These are phyloP conservation scores for Drosophila sproati DNA, from an alignment of 1,140 invertebrate genomes.

Conservation along the genomic window DNA sequence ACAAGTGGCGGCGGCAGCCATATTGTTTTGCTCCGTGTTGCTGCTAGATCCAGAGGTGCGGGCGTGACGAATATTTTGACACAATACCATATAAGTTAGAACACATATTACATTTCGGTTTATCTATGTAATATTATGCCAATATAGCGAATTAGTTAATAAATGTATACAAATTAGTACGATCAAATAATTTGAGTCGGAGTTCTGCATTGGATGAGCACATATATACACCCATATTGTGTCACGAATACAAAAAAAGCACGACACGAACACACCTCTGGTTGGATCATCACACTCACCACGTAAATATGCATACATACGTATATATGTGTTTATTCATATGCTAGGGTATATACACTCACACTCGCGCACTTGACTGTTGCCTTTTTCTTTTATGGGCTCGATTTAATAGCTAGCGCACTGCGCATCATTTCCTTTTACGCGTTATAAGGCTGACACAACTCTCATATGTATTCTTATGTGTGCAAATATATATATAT, in stretches of 20 bases:
- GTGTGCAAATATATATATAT: conserved; percentile 13
- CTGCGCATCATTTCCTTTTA: conserved; percentile 38
- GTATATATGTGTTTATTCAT: conserved; percentile 39
- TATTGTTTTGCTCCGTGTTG: conserved; percentile 62
- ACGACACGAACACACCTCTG: conserved; percentile 50
- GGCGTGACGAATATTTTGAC: conserved; percentile 48
- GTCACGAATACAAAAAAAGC: conserved; percentile 41
- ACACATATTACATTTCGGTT: conserved; percentile 15
- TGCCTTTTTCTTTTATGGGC: conserved; percentile 47
- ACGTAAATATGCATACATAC: conserved; percentile 46
- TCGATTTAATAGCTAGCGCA: conserved; percentile 40
- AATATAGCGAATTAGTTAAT: background rate
- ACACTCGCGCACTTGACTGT: conserved; percentile 42
- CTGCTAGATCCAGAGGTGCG: conserved; percentile 48
- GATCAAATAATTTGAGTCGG: background rate
- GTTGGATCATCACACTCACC: conserved; percentile 54
- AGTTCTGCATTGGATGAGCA: conserved; percentile 12
- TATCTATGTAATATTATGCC: conserved; percentile 5
- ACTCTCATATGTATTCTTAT: conserved; percentile 10
- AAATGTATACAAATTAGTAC: background rate
- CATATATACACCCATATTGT: conserved; percentile 23
- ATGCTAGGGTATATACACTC: conserved; percentile 37
- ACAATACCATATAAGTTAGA: conserved; percentile 15
- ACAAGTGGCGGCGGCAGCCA: conserved; percentile 74
- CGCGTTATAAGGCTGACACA: background rate